Percentiles rank a stretch among this genome's conserved stretches.
Conservation (phyloP, 1,140 invertebrate genomes). For the Euwallacea similis region DNA sequence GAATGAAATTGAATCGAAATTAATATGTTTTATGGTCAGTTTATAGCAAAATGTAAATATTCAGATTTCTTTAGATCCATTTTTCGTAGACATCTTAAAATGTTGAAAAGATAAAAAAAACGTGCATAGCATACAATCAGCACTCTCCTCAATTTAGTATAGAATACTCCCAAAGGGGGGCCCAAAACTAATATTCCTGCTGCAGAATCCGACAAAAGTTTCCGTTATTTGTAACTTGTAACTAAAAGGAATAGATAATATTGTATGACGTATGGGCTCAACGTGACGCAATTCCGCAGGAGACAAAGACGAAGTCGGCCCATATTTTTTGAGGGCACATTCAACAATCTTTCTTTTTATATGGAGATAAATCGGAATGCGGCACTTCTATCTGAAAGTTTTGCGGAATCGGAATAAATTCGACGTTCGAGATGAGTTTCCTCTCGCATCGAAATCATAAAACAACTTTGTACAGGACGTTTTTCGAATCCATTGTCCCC, state of each 20-base stretch:
- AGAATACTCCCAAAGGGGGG: not conserved
- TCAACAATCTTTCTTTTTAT: conserved; percentile 26
- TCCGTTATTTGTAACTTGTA: conserved; percentile 22
- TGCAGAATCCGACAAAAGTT: conserved; percentile 12
- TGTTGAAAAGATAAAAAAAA: too few species aligned
- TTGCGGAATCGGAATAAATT: conserved; percentile 9
- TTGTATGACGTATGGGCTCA: conserved; percentile 15
- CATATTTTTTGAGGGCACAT: conserved; percentile 26
- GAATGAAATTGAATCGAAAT: too few species aligned
- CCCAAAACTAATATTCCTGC: conserved; percentile 7
- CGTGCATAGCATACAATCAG: too few species aligned
- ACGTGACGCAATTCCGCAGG: conserved; percentile 22
- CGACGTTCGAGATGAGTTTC: conserved; percentile 1
- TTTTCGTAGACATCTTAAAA: too few species aligned
- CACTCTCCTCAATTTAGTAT: not conserved
- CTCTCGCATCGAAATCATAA: conserved; percentile 2
- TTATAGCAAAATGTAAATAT: too few species aligned
- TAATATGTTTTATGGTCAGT: too few species aligned
- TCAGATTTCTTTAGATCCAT: too few species aligned
- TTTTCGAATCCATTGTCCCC: not conserved
- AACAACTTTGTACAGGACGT: not conserved
- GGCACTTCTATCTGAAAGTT: conserved; percentile 15
- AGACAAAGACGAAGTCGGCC: conserved; percentile 24
- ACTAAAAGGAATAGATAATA: conserved; percentile 25
- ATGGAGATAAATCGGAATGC: conserved; percentile 21